phyloP scores from a whole-genome alignment of 2,888 invertebrate genomes.

The Sarcophaga rosellei region DNA sequence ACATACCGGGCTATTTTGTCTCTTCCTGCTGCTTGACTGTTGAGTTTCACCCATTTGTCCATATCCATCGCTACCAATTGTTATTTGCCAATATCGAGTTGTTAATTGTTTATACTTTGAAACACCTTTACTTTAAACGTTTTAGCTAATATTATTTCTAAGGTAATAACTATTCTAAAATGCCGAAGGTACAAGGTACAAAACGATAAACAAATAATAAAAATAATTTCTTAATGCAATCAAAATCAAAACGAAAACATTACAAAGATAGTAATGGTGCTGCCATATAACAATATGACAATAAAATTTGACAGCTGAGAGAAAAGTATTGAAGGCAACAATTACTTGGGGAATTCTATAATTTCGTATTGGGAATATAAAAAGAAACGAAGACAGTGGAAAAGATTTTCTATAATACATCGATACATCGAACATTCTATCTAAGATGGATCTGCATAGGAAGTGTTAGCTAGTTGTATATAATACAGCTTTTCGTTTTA shows the following conservation, averaged over 20 bases:
- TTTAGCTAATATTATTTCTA: background rate
- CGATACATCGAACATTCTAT: no score
- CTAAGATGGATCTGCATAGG: no score
- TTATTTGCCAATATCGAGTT: background rate
- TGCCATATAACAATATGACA: constrained; percentile 32
- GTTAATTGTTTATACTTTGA: background rate
- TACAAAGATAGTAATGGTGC: background rate
- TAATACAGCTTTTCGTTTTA: no score
- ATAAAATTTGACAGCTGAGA: background rate
- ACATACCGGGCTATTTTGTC: constrained; percentile 80
- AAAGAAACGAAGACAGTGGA: no score
- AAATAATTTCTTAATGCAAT: background rate
- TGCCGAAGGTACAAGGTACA: constrained; percentile 73
- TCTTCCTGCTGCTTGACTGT: constrained; percentile 78
- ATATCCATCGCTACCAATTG: constrained; percentile 70
- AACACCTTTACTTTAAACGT: background rate
- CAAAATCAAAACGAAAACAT: constrained; percentile 36
- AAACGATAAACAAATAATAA: constrained; percentile 66
- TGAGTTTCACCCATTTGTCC: constrained; percentile 79
- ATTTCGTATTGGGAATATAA: no score
- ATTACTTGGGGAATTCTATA: background rate
- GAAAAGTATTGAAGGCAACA: background rate
- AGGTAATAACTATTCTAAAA: constrained; percentile 5
- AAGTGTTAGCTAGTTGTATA: no score
- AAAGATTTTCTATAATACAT: no score